These are phyloP conservation scores for Tragelaphus scriptus DNA, from an alignment of 2,113 vertebrate genomes.

Conservation along the genomic window DNA sequence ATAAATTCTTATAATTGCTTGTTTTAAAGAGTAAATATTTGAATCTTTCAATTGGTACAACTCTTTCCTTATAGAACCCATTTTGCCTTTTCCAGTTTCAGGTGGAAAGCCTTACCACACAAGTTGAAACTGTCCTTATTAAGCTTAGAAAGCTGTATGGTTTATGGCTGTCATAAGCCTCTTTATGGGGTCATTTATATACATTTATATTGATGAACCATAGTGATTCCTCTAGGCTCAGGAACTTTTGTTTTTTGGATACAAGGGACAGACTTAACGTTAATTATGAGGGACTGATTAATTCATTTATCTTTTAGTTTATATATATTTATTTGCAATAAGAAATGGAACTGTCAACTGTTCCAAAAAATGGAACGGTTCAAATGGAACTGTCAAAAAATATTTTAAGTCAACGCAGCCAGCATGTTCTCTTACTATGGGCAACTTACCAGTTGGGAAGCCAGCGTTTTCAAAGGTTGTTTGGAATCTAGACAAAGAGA, in stretches of 20 bases:
- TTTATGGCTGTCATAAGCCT: not conserved
- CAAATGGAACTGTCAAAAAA: not conserved
- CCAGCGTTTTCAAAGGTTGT: not conserved
- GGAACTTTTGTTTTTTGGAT: not conserved
- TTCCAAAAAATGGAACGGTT: not conserved
- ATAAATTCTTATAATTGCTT: not conserved
- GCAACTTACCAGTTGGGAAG: not conserved
- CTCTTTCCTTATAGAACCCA: not conserved
- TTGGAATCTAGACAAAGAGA: not conserved
- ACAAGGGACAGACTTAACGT: not conserved
- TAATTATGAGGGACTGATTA: not conserved
- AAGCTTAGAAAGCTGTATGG: not conserved
- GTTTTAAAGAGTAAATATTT: not conserved
- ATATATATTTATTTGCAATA: not conserved
- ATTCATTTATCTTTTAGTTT: not conserved
- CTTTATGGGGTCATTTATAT: not conserved
- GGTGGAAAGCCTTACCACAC: not conserved
- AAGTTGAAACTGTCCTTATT: not conserved
- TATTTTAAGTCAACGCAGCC: not conserved
- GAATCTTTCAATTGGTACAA: not conserved
- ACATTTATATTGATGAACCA: not conserved
- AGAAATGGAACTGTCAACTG: not conserved
- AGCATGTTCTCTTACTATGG: not conserved
- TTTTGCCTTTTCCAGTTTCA: not conserved
- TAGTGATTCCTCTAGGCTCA: not conserved